Percentiles rank a stretch among this genome's conserved stretches.
Conservation (phyloP, 2,888 invertebrate species). For the Fragum whitleyi region DNA sequence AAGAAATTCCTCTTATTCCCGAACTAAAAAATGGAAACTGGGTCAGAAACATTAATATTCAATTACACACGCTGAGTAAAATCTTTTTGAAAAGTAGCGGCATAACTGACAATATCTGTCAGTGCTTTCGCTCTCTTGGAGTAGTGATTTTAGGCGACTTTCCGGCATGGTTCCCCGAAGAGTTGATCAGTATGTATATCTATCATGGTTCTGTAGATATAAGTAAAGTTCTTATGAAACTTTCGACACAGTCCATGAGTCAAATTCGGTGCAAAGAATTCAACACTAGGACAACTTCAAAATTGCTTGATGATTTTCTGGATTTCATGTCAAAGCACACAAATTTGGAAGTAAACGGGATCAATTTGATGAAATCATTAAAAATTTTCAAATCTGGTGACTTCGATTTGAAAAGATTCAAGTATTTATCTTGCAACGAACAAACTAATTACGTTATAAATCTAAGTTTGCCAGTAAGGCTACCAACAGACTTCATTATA, state of each 20-base stretch:
- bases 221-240: not conserved
- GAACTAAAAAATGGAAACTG: constrained; percentile 1
- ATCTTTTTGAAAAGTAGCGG: not conserved
- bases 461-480: not conserved
- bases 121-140: not conserved
- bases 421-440: not conserved
- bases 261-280: not conserved
- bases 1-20: not conserved
- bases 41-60: not conserved
- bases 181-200: not conserved
- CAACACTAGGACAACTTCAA: not conserved
- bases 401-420: not conserved
- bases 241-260: not conserved
- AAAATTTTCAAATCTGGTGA: not conserved
- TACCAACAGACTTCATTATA: constrained; percentile 1
- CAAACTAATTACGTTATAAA: not conserved
- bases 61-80: not conserved
- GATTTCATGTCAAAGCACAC: not conserved
- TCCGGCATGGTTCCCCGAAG: constrained; percentile 6
- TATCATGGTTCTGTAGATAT: not conserved
- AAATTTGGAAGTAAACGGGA: not conserved
- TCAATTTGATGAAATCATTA: not conserved
- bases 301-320: not conserved
- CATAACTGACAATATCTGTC: not conserved
- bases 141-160: not conserved